Evolutionary conservation across 2,888 invertebrate species (phyloP), one percentile per base, ranked within the genome.

Genomic region (Empis livida): DNA sequence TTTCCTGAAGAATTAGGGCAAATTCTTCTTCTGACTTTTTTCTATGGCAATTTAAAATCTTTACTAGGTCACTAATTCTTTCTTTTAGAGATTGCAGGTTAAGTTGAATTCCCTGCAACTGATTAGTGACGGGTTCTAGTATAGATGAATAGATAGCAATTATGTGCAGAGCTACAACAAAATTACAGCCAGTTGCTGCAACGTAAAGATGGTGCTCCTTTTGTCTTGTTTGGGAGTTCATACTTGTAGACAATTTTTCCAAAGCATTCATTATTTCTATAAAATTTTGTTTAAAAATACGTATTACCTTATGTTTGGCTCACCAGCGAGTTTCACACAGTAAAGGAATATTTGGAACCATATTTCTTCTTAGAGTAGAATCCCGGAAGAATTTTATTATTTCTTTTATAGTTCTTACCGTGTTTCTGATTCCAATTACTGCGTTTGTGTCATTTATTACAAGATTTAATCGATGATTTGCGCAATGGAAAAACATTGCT

Each of bases 401-500:
- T 44, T 55, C 57, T 44, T 57, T 55, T 23, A 56, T 48, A 11
- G 55, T 56, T 39, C 44, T 54, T 40, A 56, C 52, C 32, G 55
- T 52, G 48, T 59, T 58, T 47, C 54, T 44, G 42, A 58, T 51
- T 54, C 58, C 55, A 17, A 51, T 52, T 13, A 59, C 47, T 39
- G 10, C 30, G 45, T 53, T 59, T 16, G 52, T 37, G 49, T 60
- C 56, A 52, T 59, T 59, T 4, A 45, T 32, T 15, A 45, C 45
- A 16, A 61, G 54, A 54, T 60, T 59, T n/a, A 60, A 52, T 50
- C 50, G 54, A 48, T 59, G 59, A 38, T 46, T 49, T 27, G 58
- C 50, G 51, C 59, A 60, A 54, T 61, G 59, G 49, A 58, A 55
- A 51, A 48, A 61, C 17, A 54, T 43, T 41, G 56, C 52, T 49